Percentiles rank a stretch among this genome's conserved stretches.
phyloP scores from a whole-genome alignment of 92 coral and sea anemone genomes.

The Paramuricea clavata region DNA sequence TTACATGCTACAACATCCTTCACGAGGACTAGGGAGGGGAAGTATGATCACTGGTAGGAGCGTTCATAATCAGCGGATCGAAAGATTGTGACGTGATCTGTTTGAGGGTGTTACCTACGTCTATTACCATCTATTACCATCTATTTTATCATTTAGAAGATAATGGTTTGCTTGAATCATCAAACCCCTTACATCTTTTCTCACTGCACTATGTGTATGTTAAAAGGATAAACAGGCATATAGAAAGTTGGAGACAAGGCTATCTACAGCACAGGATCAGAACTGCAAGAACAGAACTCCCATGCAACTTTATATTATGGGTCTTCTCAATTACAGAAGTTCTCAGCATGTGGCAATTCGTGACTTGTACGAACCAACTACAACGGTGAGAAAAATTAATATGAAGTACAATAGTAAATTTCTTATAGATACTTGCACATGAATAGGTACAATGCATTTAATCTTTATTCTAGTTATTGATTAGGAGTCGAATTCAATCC shows the following conservation, averaged over 20 bases:
- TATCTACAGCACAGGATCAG: conserved; percentile 58
- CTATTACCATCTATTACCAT: not conserved
- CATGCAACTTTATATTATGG: conserved; percentile 66
- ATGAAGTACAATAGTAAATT: too few relatives aligned
- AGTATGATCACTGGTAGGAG: conserved; percentile 52
- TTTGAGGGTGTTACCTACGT: conserved; percentile 56
- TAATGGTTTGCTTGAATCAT: conserved; percentile 57
- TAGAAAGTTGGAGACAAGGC: conserved; percentile 65
- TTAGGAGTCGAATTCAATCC: too few relatives aligned
- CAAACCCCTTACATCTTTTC: conserved; percentile 51
- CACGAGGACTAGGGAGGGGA: conserved; percentile 49
- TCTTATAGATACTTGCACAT: too few relatives aligned
- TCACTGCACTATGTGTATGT: conserved; percentile 56
- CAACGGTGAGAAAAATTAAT: too few relatives aligned
- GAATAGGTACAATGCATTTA: too few relatives aligned
- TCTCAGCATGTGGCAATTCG: conserved; percentile 58
- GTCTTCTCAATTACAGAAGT: conserved; percentile 54
- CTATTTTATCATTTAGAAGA: conserved; percentile 64
- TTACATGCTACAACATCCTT: conserved; percentile 57
- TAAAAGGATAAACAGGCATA: conserved; percentile 62
- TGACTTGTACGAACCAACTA: too few relatives aligned
- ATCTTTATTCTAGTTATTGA: too few relatives aligned
- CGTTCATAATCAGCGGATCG: conserved; percentile 58
- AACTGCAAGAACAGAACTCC: too few relatives aligned
- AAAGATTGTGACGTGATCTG: conserved; percentile 56